phyloP scores from a whole-genome alignment of 2,797 vertebrate genomes.

The Morus bassanus region DNA sequence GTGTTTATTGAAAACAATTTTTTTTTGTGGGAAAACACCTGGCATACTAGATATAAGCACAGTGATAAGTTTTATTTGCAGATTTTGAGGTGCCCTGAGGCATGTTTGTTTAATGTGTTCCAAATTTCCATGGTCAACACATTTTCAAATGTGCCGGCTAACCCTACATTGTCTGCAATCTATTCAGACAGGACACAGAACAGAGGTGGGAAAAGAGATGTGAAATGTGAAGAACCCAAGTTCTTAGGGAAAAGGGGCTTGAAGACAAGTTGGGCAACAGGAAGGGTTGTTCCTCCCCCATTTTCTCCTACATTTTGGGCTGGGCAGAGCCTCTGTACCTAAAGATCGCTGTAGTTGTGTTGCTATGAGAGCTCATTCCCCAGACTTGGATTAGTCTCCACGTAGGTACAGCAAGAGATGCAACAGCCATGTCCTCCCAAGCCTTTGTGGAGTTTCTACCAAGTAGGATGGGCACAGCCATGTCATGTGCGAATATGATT shows the following conservation, averaged over 20 bases:
- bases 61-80: background rate
- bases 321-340: background rate
- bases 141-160: background rate
- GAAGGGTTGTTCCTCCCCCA: background rate
- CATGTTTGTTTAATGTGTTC: background rate
- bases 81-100: background rate
- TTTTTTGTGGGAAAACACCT: background rate
- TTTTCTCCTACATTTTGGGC: background rate
- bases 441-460: background rate
- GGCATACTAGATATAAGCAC: background rate
- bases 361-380: background rate
- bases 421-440: background rate
- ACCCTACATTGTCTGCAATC: background rate
- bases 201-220: background rate
- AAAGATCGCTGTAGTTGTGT: background rate
- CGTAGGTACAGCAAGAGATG: background rate
- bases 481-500: rapidly evolving
- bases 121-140: background rate
- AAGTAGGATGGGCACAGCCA: background rate
- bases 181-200: background rate
- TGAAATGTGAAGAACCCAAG: background rate
- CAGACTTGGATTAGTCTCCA: background rate
- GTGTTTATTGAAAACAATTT: background rate
- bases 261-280: background rate
- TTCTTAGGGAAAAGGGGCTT: background rate